Percentiles rank a stretch among this genome's conserved stretches.
phyloP scores from a whole-genome alignment of 2,113 vertebrate genomes.

The Saimiri boliviensis region DNA sequence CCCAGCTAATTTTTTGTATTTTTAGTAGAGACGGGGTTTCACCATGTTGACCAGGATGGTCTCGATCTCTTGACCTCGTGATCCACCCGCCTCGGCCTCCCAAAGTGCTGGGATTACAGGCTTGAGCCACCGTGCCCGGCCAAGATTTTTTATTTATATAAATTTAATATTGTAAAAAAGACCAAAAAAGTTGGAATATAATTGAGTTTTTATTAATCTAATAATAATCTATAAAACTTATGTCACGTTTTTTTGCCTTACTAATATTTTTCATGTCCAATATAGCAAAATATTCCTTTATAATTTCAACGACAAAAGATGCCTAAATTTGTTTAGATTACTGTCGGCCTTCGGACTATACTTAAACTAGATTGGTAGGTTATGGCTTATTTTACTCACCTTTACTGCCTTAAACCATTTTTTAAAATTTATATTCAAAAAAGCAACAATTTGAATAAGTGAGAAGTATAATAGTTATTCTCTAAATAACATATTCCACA shows the following conservation, averaged over 20 bases:
- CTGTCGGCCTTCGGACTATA: not conserved
- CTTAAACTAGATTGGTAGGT: not conserved
- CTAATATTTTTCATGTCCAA: not conserved
- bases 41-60: too few species aligned
- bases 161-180: not conserved
- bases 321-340: not conserved
- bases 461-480: not conserved
- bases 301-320: not conserved
- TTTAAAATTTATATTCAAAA: not conserved
- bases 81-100: too few species aligned
- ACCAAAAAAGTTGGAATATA: not conserved
- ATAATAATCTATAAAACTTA: not conserved
- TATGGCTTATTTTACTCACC: not conserved
- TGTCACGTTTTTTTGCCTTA: not conserved
- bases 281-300: not conserved
- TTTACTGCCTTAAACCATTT: not conserved
- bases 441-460: not conserved
- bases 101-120: too few species aligned
- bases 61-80: too few species aligned
- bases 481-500: not conserved
- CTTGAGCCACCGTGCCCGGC: too few species aligned
- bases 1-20: too few species aligned
- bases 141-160: not conserved
- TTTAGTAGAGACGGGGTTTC: too few species aligned
- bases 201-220: not conserved